Evolutionary conservation across 2,113 vertebrate species (phyloP).

Genomic region (Alligator sinensis): DNA sequence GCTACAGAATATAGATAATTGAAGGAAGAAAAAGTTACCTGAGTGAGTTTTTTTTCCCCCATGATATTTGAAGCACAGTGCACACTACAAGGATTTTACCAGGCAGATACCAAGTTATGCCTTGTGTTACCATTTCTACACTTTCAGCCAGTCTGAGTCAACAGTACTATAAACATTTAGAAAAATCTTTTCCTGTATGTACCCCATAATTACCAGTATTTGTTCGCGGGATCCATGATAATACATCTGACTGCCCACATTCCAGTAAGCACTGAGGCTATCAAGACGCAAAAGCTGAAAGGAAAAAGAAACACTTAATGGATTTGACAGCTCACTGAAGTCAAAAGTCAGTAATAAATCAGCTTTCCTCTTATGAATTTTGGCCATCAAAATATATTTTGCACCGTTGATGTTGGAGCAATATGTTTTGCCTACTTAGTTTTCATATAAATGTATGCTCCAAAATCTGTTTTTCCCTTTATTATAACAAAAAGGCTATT

Average conservation of each 20-base stretch:
- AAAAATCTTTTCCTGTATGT: background rate
- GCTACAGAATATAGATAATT: background rate
- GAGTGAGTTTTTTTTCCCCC: background rate
- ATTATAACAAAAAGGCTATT: background rate
- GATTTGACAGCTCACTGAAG: background rate
- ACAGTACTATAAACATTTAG: background rate
- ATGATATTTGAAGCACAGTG: background rate
- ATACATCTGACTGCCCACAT: constrained; percentile 86
- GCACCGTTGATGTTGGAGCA: no score
- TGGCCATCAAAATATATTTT: no score
- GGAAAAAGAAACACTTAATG: constrained; percentile 20
- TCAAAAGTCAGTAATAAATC: background rate
- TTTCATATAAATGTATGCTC: background rate
- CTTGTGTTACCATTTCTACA: background rate
- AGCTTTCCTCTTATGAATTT: background rate
- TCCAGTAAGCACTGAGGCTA: constrained; percentile 94
- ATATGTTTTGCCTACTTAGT: no score
- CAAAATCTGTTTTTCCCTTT: background rate
- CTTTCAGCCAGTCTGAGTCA: background rate
- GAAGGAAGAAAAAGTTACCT: background rate
- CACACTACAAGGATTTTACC: background rate
- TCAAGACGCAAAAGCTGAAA: constrained; percentile 89
- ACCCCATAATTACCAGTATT: constrained; percentile 86
- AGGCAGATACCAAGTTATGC: background rate
- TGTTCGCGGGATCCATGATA: constrained; percentile 84